Evolutionary conservation across 2,113 vertebrate species (phyloP).

Genomic region (Salvelinus alpinus): DNA sequence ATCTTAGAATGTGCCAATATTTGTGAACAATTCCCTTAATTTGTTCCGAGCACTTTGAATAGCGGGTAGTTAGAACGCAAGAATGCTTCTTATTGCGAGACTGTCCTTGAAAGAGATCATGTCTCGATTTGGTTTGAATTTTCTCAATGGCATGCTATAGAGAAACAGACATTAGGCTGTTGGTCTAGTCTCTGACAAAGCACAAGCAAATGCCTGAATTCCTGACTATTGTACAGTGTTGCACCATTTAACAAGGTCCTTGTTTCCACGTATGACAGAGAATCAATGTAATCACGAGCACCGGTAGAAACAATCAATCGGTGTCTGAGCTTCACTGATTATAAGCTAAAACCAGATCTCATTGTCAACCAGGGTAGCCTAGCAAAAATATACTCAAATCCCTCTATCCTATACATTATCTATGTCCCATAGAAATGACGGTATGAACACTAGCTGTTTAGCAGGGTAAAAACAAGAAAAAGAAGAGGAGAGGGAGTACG

Average conservation of each 20-base stretch:
- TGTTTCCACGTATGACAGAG: not conserved
- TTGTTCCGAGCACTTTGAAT: too few relatives aligned
- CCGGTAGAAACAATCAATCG: not conserved
- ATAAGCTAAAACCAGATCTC: conserved; percentile 1
- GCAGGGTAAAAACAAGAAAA: conserved; percentile 23
- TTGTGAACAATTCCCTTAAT: too few relatives aligned
- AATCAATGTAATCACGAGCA: not conserved
- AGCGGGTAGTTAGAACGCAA: too few relatives aligned
- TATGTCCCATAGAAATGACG: conserved; percentile 1
- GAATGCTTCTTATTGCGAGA: too few relatives aligned
- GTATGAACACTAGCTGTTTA: conserved; percentile 16
- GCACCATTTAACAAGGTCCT: not conserved
- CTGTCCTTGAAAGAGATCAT: too few relatives aligned
- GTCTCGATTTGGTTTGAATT: too few relatives aligned
- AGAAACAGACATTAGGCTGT: not conserved
- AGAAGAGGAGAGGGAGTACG: conserved; percentile 14
- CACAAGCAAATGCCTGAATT: not conserved
- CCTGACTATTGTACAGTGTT: not conserved
- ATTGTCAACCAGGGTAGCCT: conserved; percentile 2
- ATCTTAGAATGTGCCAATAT: too few relatives aligned
- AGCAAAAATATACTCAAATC: conserved; percentile 34
- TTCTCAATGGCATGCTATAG: too few relatives aligned
- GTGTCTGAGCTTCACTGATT: conserved; percentile 7
- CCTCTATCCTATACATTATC: conserved; percentile 18
- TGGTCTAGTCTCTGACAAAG: not conserved